Base-by-base conservation (phyloP, 2,888 invertebrate species). In the Chrysomela aeneicollis region DNA sequence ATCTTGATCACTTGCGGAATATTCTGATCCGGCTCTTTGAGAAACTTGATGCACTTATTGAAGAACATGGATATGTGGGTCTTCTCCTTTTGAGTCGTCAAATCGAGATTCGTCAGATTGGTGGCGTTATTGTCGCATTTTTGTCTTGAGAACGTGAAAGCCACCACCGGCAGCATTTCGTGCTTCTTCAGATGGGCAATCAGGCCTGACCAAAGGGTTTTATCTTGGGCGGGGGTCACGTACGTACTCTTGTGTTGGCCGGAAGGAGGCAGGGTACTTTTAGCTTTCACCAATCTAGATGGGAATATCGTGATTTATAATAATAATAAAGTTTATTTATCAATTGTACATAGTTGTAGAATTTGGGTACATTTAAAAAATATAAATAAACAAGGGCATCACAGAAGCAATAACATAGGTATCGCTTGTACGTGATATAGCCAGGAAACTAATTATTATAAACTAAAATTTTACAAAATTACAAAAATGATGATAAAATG, bases 121-220 rank as follows among this genome's bases (percentile, higher is more conserved):
- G 76, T 79, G 0, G 91, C 89, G 74, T 89, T 90, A 55, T 84
- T 85, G 76, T 94, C 90, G 79, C 92, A 96, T 80, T 92, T 88
- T 73, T 89, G 92, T 70, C 95, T 86, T 0, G 98, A 98, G 71
- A 99, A 87, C 0, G 95, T 95, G 79, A 99, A 99, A 0, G 94
- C 92, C 0, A 99, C 97, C 0, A 95, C 94, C 0, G 99, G 99
- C 60, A 99, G 85, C 78, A 95, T 90, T 73, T 97, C 91, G 66
- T 90, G 87, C 66, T 89, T 88, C 74, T 89, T 88, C 58, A 99
- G 86, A 83, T 95, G 93, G 72, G 92, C 91, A 47, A 98, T 89
- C 54, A 97, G 86, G 2, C 91, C 90, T 37, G 89, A 86, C 92
- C 94, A 95, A 79, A 92, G 88, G 0, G 90, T 90, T 77, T 91